phyloP scores from a whole-genome alignment of 2,797 vertebrate species.

The Phataginus tetradactyla region DNA sequence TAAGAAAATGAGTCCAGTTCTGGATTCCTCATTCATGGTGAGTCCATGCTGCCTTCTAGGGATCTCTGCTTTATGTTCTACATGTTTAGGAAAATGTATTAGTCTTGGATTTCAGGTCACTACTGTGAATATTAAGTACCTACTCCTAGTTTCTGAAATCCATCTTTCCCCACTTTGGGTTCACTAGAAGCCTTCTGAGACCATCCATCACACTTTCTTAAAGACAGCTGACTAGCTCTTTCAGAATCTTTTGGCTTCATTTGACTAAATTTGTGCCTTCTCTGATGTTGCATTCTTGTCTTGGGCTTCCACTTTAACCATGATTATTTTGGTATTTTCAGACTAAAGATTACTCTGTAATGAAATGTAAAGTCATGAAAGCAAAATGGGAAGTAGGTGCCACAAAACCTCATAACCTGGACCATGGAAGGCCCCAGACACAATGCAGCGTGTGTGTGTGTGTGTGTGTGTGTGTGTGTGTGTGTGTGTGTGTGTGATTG shows the following conservation, averaged over 20 bases:
- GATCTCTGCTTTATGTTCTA: background rate
- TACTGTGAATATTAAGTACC: background rate
- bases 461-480: background rate
- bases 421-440: background rate
- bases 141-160: background rate
- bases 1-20: background rate
- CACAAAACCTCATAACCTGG: background rate
- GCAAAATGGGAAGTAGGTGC: background rate
- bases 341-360: background rate
- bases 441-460: background rate
- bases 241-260: background rate
- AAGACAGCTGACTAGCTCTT: background rate
- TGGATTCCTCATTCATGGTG: background rate
- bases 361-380: background rate
- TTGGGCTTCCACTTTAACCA: background rate
- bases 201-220: background rate
- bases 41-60: background rate
- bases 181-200: background rate
- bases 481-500: background rate
- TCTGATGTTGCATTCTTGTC: background rate
- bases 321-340: background rate
- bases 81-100: background rate
- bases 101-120: background rate
- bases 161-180: background rate
- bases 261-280: background rate